Conservation (phyloP, 2,888 invertebrate genomes). For the Epistrophella euchroma region DNA sequence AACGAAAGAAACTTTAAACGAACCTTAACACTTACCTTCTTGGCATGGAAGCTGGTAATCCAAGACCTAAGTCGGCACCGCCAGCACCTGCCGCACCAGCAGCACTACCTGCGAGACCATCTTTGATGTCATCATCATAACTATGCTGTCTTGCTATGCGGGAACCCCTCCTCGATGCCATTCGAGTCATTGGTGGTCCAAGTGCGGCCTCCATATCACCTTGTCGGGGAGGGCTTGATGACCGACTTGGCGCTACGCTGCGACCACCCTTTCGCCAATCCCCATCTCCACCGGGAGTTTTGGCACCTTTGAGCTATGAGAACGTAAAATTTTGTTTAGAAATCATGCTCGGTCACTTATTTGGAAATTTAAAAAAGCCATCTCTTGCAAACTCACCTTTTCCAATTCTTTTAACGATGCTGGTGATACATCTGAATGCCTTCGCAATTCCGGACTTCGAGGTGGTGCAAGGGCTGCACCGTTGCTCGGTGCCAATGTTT, state of each 20-base stretch:
- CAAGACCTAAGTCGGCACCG: slow-evolving; percentile 86
- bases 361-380: too few species aligned
- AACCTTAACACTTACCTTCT: slow-evolving; percentile 85
- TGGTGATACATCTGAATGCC: slow-evolving; percentile 94
- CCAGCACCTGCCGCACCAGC: slow-evolving; percentile 75
- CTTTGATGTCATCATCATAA: slow-evolving; percentile 91
- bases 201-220: slow-evolving; percentile 80
- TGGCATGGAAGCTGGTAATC: slow-evolving; percentile 89
- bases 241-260: slow-evolving; percentile 87
- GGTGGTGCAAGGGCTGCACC: slow-evolving; percentile 91
- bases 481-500: slow-evolving; percentile 83
- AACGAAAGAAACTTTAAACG: not conserved
- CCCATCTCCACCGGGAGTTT: slow-evolving; percentile 85
- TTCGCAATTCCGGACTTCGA: slow-evolving; percentile 91
- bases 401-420: slow-evolving; percentile 95
- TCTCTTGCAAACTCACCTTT: slow-evolving; percentile 85
- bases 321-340: not conserved
- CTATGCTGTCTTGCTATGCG: slow-evolving; percentile 90
- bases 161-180: slow-evolving; percentile 86
- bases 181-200: slow-evolving; percentile 82
- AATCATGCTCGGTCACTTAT: too few species aligned
- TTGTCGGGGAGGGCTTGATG: slow-evolving; percentile 85
- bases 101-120: slow-evolving; percentile 77
- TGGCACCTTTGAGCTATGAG: slow-evolving; percentile 87
- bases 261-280: slow-evolving; percentile 86